Conservation (phyloP, 2,113 vertebrate species). For the Cacatua alba region DNA sequence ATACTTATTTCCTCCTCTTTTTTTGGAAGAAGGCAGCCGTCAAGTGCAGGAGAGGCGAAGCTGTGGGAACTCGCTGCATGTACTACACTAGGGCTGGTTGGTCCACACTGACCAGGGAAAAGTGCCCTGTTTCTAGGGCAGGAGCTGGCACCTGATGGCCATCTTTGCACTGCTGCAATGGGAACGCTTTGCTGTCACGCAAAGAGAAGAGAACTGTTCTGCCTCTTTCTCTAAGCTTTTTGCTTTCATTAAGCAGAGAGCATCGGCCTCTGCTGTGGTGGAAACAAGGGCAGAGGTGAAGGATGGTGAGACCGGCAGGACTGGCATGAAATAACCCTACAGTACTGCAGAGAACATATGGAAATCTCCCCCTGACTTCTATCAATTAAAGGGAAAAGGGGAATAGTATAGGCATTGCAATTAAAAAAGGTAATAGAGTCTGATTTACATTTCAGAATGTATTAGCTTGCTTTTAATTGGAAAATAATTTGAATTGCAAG, state of each 20-base stretch:
- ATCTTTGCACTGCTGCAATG: background rate
- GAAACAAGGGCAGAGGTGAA: background rate
- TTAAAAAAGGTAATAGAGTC: constrained; percentile 68
- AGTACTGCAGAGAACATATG: background rate
- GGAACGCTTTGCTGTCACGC: background rate
- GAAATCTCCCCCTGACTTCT: constrained; percentile 34
- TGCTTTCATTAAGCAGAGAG: background rate
- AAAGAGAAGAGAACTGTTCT: background rate
- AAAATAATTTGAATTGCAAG: constrained; percentile 75
- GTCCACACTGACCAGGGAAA: accelerated
- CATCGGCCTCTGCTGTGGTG: accelerated
- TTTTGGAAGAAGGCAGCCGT: background rate
- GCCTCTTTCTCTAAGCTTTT: background rate
- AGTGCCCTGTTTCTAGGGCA: constrained; percentile 8
- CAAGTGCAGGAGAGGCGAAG: background rate
- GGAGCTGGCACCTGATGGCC: background rate
- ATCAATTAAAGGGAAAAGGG: constrained; percentile 57
- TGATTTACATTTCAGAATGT: constrained; percentile 75
- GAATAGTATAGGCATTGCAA: constrained; percentile 46
- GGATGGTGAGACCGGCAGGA: background rate
- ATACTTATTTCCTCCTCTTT: constrained; percentile 20
- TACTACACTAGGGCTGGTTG: background rate
- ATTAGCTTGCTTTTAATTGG: constrained; percentile 72
- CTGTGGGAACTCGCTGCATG: background rate
- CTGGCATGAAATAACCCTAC: background rate